Evolutionary conservation across 1,140 invertebrate species (phyloP), one percentile per base, ranked within the genome.

Genomic region (Chelonus insularis): DNA sequence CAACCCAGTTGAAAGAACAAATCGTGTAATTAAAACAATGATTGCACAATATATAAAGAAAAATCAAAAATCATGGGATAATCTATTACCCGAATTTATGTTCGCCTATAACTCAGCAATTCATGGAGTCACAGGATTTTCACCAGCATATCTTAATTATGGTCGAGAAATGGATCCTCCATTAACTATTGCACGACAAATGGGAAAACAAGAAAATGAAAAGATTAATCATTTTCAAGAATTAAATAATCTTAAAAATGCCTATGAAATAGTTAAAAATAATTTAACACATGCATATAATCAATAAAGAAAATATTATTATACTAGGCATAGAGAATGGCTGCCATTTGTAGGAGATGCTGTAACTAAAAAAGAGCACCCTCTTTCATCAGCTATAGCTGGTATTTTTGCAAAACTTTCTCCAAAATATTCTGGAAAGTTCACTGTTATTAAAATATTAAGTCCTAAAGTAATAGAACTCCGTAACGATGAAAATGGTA

Each of bases 11-110:
- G 60, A 64, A 54, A 4, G 57, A 1, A 57, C 51, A 1, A 63
- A 63, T 23, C 14, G 48, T 6, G 55, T 48, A 0, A 41, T 66
- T 0, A 58, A 58, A 48, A 60, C 61, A 1, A 60, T 54, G 48
- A 63, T 63, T 0, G n/a, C 68, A 1, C 51, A 68, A 1, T 79
- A 64, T 51, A 61, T 76, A 0, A 48, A 69, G n/a, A 57, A 73
- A 1, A 69, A 77, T 60, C 62, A 63, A 4, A 59, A 64, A 37
- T 57, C 63, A 45, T 82, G 78, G 80, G 77, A 77, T 57, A 14
- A 61, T 18, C 36, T 67, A 60, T 47, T 80, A 1, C 63, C 48
- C 5, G 63, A 72, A 45, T 62, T 78, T 6, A 66, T 64, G 5
- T 76, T 74, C 16, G 77, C 77, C 0, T 34, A 54, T 32, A 63